Evolutionary conservation across 2,113 vertebrate genomes (phyloP), one percentile per base, ranked within the genome.

Genomic region (Solea senegalensis): DNA sequence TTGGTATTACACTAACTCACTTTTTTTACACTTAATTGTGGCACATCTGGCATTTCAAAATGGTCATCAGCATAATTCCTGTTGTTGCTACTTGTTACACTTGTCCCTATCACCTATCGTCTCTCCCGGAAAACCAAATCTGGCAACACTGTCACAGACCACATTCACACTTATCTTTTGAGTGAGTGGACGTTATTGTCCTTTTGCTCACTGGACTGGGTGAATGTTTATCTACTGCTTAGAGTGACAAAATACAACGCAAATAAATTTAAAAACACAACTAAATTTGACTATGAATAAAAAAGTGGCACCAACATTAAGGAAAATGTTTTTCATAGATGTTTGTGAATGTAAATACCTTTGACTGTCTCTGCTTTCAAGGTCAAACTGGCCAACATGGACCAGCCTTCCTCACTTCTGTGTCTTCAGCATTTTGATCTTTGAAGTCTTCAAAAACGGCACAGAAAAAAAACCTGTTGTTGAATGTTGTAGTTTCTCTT

Each of bases 361-460:
- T 74, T 40, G 49, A 49, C 15, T 74, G 70, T 66, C 72, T 85
- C 27, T 81, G 76, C 69, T 80, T 78, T 76, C 70, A 68, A 69
- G 50, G 68, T 71, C 62, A 58, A 69, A 65, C 63, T 13, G 68
- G 70, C 52, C 69, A 81, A 85, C 74, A 63, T 75, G 86, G 89
- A 90, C 85, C 78, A 81, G 72, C 76, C 74, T 74, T 73, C 59
- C 78, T 84, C 74, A 66, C 78, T 81, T 78, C 43, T 58, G 4
- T 74, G 58, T 85, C 76, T 84, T 78, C 69, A 72, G 74, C 28
- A 43, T 75, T 69, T 52, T 51, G 16, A 55, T 14, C 27, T 51
- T 21, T 7, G 11, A 45, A 43, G 40, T 46, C 58, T 50, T 74
- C 8, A 40, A 65, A 78, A 56, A 73, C 4, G 16, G 5, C 34